Evolutionary conservation across 1,140 invertebrate species (phyloP), one percentile per base, ranked within the genome.

Genomic region (Liolophura sinensis): DNA sequence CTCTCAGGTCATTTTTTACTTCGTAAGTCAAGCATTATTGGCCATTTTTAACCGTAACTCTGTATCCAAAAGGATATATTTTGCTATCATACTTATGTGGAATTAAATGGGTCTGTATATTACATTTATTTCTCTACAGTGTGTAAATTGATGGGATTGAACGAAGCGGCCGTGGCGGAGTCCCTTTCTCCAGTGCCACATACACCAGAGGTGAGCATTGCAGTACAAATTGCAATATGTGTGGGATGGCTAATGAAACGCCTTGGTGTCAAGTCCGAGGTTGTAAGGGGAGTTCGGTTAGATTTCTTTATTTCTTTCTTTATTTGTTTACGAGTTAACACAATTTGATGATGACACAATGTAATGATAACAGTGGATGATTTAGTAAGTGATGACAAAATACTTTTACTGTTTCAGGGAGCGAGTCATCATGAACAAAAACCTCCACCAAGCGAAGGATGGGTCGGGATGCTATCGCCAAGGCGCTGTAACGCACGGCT

Each of bases 381-480:
- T n/a, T n/a, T n/a, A n/a, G n/a, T n/a, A n/a, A n/a, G n/a, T n/a
- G n/a, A n/a, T n/a, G n/a, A n/a, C n/a, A n/a, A n/a, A n/a, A n/a
- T n/a, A n/a, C n/a, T n/a, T n/a, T n/a, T n/a, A n/a, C n/a, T 40
- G 51, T 70, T 67, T 9, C 63, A 83, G 82, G 78, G 82, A 83
- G 63, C 68, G 69, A 56, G 75, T 83, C 27, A 69, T 80, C 12
- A 78, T 62, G 27, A 52, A 77, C 22, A 84, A 83, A 67, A 77
- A 74, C 22, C 57, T 75, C 11, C 51, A 71, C n/a, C 76, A 82
- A 54, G 79, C 79, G 0, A 75, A 72, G 50, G 82, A 84, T 65
- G 77, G n/a, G 82, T 0, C 58, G 82, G 24, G 80, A 84, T 65
- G 81, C 82, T 6, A 48, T 84, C 14, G 80, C 79, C 6, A 83